Percentiles rank a stretch among this genome's conserved stretches.
Evolutionary conservation across 2,888 invertebrate species (phyloP).

Genomic region (Plemyria rubiginata): DNA sequence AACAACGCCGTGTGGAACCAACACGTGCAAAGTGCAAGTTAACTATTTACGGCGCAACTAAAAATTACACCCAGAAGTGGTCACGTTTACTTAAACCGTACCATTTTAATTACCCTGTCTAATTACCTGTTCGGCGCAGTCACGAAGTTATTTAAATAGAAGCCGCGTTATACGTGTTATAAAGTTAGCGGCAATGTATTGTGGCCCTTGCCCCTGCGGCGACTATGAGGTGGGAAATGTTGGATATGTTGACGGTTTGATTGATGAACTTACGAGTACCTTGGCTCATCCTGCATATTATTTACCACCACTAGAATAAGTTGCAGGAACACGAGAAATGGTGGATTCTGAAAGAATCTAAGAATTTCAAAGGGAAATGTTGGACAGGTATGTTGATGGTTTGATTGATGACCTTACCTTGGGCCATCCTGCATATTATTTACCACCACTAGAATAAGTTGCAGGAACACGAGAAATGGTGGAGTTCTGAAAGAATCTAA

Average conservation of each 20-base stretch:
- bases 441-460: not conserved
- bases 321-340: not conserved
- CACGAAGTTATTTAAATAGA: conserved; percentile 51
- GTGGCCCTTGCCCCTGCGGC: conserved; percentile 55
- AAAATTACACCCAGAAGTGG: conserved; percentile 20
- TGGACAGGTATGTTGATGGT: not conserved
- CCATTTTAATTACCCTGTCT: conserved; percentile 30
- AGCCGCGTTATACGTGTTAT: conserved; percentile 50
- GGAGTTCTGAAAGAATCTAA: too few species aligned
- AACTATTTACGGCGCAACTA: conserved; percentile 20
- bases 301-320: not conserved
- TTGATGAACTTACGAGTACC: too few species aligned
- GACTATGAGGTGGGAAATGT: conserved; percentile 1
- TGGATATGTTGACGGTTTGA: not conserved
- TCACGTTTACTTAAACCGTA: conserved; percentile 25
- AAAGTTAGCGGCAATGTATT: conserved; percentile 51
- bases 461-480: too few species aligned
- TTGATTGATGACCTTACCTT: not conserved
- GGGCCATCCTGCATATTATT: not conserved
- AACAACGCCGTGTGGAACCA: too few species aligned
- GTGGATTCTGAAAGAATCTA: too few species aligned
- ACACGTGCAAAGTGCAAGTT: conserved; percentile 4
- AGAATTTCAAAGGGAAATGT: too few species aligned
- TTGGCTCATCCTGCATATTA: not conserved
- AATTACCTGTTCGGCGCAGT: conserved; percentile 24